These are phyloP conservation scores for Siphlonurus alternatus DNA, from an alignment of 2,888 invertebrate genomes.

Conservation along the genomic window DNA sequence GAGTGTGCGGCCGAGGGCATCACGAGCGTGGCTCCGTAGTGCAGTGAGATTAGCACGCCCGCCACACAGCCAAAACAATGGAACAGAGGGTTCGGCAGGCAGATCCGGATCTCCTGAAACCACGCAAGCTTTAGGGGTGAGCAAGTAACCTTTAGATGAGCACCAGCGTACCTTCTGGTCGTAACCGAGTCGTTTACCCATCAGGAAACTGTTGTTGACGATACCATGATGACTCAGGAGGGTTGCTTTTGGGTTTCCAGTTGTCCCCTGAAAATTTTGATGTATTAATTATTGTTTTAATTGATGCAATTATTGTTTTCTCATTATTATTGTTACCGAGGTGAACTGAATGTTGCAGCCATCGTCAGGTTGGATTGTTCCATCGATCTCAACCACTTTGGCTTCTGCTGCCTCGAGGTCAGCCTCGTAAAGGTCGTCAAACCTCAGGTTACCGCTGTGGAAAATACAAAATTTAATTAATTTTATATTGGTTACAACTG, in stretches of 20 bases:
- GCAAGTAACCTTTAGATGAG: too few species aligned
- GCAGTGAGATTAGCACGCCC: slow-evolving; percentile 37
- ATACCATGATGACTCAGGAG: slow-evolving; percentile 50
- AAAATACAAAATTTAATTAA: too few species aligned
- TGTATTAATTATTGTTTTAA: background rate
- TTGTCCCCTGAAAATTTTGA: slow-evolving; percentile 43
- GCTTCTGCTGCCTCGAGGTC: slow-evolving; percentile 23
- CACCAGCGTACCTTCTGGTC: slow-evolving; percentile 27
- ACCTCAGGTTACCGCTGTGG: slow-evolving; percentile 30
- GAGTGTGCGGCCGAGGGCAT: slow-evolving; percentile 35
- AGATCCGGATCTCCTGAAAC: slow-evolving; percentile 20
- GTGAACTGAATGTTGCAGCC: slow-evolving; percentile 67
- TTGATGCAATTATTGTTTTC: background rate
- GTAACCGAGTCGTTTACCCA: slow-evolving; percentile 34
- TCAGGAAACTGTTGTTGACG: slow-evolving; percentile 55
- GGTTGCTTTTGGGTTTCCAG: slow-evolving; percentile 64
- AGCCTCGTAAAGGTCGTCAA: slow-evolving; percentile 29
- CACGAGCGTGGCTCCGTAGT: slow-evolving; percentile 42
- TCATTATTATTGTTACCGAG: slow-evolving; percentile 33
- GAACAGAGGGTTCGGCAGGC: slow-evolving; percentile 55
- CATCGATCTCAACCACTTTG: slow-evolving; percentile 29
- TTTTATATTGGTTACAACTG: too few species aligned
- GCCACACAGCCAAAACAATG: slow-evolving; percentile 63
- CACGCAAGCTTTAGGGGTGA: slow-evolving; percentile 8
- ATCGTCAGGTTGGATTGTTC: slow-evolving; percentile 42